Evolutionary conservation across 2,888 invertebrate genomes (phyloP), one percentile per base, ranked within the genome.

Genomic region (Drosophila colorata): DNA sequence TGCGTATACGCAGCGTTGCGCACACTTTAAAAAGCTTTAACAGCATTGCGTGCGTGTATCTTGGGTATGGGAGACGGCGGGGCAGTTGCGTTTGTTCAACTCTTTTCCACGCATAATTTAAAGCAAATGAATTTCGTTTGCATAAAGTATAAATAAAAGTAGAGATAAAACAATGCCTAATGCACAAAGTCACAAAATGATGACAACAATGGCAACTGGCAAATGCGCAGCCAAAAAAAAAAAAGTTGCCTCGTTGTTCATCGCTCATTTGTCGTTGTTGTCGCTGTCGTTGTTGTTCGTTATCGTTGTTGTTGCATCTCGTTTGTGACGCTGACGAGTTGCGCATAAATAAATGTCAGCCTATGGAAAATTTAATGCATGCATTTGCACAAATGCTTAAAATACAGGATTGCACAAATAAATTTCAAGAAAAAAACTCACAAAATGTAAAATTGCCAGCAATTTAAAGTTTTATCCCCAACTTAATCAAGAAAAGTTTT

Each of bases 281-380:
- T 20, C 46, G 66, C 61, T 38, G 56, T 25, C 33, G 61, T 74
- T 69, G 60, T 63, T 58, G 66, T 40, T 74, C 44, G 44, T 60
- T 68, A 72, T 75, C 72, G 43, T 46, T 56, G 74, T 46, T 44
- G 81, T 65, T 65, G 80, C 66, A 69, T 66, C 53, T 53, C 40
- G 64, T 65, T 56, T 70, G 61, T 44, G 72, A 25, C 56, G 67
- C 72, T 80, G 83, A 74, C 76, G 76, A 81, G 80, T 56, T 74
- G 77, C 69, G 78, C 87, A 83, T 83, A 80, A 86, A 74, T 70
- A 74, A 84, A 77, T 74, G 74, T 70, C 66, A 72, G 61, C 18
- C 41, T 53, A 37, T 72, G 57, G 46, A 47, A 59, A 57, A 64
- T 53, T 63, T 43, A 59, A 68, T 73, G 37, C 59, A 48, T 58